A percentile compares a stretch with the other conserved stretches of the same genome.
Conservation (phyloP, 2,888 invertebrate genomes). For the Gastrophysa polygoni region DNA sequence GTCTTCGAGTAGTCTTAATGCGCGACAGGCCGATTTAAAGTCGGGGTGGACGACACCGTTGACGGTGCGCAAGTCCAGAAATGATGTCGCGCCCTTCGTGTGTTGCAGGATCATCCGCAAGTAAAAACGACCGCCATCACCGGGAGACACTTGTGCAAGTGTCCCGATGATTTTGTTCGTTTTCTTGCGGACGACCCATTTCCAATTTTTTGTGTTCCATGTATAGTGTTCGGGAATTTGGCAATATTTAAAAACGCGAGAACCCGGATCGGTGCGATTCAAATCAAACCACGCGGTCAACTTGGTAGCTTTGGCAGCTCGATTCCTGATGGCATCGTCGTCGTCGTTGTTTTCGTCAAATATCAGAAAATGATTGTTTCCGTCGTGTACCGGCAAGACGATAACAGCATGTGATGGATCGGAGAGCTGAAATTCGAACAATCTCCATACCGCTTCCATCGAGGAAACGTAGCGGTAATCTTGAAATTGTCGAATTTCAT, state of each 20-base stretch:
- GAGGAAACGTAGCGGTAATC: conserved; percentile 24
- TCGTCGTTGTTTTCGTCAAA: background rate
- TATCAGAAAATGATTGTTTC: too few relatives aligned
- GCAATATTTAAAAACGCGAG: background rate
- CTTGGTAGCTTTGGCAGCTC: background rate
- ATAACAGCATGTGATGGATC: too few relatives aligned
- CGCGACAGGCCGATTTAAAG: background rate
- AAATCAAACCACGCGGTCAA: background rate
- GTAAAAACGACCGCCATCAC: background rate
- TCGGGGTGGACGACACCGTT: too few relatives aligned
- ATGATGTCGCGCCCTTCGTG: background rate
- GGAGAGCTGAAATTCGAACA: too few relatives aligned
- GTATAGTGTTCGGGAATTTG: background rate
- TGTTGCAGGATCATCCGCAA: background rate
- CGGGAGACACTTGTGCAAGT: background rate
- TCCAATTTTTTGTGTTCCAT: too few relatives aligned
- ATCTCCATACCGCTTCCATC: too few relatives aligned
- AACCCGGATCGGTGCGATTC: background rate
- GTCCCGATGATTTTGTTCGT: too few relatives aligned
- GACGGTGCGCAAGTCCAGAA: background rate
- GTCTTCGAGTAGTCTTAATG: background rate
- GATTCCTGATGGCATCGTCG: background rate
- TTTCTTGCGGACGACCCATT: too few relatives aligned
- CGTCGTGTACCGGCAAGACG: too few relatives aligned
- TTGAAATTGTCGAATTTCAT: conserved; percentile 46